These are phyloP conservation scores for Morpho achilles DNA, from an alignment of 2,888 invertebrate genomes.

Conservation along the genomic window DNA sequence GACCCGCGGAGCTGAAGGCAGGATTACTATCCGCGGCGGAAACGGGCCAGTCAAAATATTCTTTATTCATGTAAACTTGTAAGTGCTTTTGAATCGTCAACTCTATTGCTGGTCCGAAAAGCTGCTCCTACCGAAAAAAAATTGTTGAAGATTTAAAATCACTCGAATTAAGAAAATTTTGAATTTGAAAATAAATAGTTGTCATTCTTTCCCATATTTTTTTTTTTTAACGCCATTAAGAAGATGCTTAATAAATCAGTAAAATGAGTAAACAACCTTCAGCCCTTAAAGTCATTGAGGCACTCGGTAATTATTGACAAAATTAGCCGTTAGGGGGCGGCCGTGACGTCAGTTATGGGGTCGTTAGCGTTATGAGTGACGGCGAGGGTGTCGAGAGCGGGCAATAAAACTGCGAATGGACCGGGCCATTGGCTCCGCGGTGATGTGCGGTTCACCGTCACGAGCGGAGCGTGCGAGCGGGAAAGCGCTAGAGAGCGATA, in stretches of 20 bases:
- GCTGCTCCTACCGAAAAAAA: too few species aligned
- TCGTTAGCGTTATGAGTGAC: constrained; percentile 32
- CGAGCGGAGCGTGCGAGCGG: background rate
- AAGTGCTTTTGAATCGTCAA: too few species aligned
- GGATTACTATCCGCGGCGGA: too few species aligned
- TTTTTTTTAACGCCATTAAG: too few species aligned
- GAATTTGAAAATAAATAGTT: too few species aligned
- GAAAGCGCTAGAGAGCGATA: background rate
- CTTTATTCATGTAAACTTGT: too few species aligned
- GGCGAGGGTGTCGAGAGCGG: constrained; percentile 24
- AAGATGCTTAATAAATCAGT: background rate
- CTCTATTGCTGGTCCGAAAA: too few species aligned
- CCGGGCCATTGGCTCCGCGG: constrained; percentile 4
- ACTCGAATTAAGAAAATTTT: too few species aligned
- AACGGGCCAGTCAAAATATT: too few species aligned
- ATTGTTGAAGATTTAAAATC: too few species aligned
- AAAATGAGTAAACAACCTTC: background rate
- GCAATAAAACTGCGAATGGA: constrained; percentile 11
- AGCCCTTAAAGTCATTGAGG: constrained; percentile 3
- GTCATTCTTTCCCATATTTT: too few species aligned
- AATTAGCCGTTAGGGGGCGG: constrained; percentile 52
- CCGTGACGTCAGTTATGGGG: constrained; percentile 40
- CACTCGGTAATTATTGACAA: constrained; percentile 38
- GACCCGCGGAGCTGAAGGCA: too few species aligned
- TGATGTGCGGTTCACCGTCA: background rate